phyloP scores from a whole-genome alignment of 2,113 vertebrate species.

The Taxidea taxus region DNA sequence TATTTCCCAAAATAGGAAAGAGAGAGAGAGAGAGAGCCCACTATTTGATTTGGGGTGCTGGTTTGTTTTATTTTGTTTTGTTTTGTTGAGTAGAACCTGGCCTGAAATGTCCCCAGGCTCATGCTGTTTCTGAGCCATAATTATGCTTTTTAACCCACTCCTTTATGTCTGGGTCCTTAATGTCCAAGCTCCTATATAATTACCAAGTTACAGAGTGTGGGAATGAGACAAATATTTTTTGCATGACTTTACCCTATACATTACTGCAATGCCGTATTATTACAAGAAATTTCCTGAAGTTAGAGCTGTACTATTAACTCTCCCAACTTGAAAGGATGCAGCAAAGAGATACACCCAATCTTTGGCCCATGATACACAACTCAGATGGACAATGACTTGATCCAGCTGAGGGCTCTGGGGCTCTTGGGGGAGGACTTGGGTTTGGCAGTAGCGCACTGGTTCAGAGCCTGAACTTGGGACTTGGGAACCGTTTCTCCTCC shows the following conservation, averaged over 20 bases:
- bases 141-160: conserved; percentile 83
- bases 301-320: conserved; percentile 74
- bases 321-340: conserved; percentile 75
- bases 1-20: conserved; percentile 72
- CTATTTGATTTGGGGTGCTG: conserved; percentile 46
- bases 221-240: conserved; percentile 82
- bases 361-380: conserved; percentile 51
- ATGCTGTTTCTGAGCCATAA: conserved; percentile 80
- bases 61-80: conserved; percentile 61
- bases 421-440: conserved; percentile 20
- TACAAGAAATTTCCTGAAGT: conserved; percentile 80
- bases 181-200: conserved; percentile 81
- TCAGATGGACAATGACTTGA: conserved; percentile 67
- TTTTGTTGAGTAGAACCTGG: conserved; percentile 69
- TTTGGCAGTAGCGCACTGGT: conserved; percentile 20
- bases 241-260: conserved; percentile 80
- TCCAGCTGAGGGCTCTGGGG: conserved; percentile 40
- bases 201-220: conserved; percentile 79
- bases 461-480: conserved; percentile 1
- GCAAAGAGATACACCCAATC: conserved; percentile 57
- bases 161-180: conserved; percentile 82
- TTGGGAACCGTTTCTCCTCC: conserved; percentile 9
- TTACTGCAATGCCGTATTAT: conserved; percentile 76
- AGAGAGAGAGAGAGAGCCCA: not conserved
- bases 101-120: conserved; percentile 78